phyloP scores from a whole-genome alignment of 2,113 vertebrate species.

The Colinus virginianus region DNA sequence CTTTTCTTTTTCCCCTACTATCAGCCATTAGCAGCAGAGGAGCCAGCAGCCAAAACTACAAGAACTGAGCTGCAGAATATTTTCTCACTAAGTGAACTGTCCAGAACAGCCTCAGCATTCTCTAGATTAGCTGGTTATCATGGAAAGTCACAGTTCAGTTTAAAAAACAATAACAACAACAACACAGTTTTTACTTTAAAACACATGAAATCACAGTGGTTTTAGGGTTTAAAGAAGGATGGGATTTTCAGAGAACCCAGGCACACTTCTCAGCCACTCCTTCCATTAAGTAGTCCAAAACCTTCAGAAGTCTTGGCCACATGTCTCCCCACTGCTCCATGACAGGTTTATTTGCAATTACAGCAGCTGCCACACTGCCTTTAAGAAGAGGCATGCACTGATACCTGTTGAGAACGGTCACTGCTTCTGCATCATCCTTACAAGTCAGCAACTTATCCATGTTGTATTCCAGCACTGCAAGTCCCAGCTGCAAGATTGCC shows the following conservation, averaged over 20 bases:
- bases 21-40: background rate
- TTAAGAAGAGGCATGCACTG: background rate
- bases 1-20: background rate
- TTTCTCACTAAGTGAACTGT: background rate
- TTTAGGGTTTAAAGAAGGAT: background rate
- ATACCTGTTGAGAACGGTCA: slow-evolving; percentile 96
- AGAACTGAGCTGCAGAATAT: background rate
- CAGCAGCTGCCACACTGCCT: background rate
- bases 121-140: background rate
- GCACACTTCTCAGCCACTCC: background rate
- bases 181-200: background rate
- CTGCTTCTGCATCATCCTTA: slow-evolving; percentile 94
- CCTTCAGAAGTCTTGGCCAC: background rate
- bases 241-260: background rate
- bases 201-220: background rate
- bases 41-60: background rate
- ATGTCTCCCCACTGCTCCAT: background rate
- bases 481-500: slow-evolving; percentile 92
- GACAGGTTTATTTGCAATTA: background rate
- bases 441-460: slow-evolving; percentile 92
- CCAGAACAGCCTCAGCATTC: background rate
- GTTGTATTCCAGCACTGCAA: slow-evolving; percentile 94
- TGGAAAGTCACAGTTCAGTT: background rate
- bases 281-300: background rate
- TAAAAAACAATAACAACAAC: background rate